Conservation (phyloP, 2,797 vertebrate species). For the Myotis planiceps region DNA sequence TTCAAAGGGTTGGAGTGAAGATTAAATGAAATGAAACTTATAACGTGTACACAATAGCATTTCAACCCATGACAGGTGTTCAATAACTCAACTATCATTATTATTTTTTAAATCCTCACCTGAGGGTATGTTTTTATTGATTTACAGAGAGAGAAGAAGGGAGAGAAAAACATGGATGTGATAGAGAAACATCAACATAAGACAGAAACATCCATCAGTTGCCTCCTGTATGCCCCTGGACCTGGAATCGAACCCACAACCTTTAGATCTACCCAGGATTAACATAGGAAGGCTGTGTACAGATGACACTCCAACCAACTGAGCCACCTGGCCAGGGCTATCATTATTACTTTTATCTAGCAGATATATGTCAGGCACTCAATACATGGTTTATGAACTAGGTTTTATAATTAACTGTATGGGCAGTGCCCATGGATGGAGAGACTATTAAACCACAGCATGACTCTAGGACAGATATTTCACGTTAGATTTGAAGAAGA, state of each 20-base stretch:
- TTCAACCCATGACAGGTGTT: neutral
- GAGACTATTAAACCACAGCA: neutral
- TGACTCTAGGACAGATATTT: neutral
- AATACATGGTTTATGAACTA: constrained; percentile 26
- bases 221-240: neutral
- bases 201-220: neutral
- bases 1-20: neutral
- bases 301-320: neutral
- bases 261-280: no score
- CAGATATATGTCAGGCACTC: neutral
- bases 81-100: neutral
- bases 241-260: neutral
- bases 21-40: neutral
- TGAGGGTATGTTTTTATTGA: neutral
- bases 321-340: neutral
- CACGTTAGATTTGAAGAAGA: constrained; percentile 10
- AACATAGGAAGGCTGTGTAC: neutral
- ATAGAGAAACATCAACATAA: neutral
- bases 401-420: constrained; percentile 19
- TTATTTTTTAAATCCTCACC: neutral
- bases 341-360: neutral
- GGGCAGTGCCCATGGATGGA: neutral
- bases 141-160: neutral
- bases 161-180: neutral
- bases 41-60: neutral